phyloP scores from a whole-genome alignment of 2,113 vertebrate species.

The Salvelinus namaycush region DNA sequence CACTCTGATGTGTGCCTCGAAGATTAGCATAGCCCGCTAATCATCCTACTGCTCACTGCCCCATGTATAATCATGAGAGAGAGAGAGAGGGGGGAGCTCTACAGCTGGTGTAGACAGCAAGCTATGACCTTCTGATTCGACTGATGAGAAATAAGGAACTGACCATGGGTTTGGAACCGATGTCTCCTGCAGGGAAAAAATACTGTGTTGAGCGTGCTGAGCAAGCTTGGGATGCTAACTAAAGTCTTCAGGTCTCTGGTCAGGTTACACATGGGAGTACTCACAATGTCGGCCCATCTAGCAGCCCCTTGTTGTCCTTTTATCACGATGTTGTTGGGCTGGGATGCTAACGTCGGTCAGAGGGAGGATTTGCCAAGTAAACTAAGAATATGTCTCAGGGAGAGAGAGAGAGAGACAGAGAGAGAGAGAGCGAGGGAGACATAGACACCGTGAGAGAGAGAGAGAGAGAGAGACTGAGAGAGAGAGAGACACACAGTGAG shows the following conservation, averaged over 20 bases:
- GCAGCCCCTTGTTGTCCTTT: background rate
- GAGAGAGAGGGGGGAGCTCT: no score
- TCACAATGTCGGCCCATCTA: background rate
- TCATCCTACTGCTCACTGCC: slow-evolving; percentile 62
- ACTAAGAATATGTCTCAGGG: slow-evolving; percentile 22
- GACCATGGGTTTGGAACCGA: no score
- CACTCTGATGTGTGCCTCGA: slow-evolving; percentile 48
- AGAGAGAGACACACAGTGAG: slow-evolving; percentile 12
- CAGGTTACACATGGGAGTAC: no score
- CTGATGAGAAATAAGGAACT: no score
- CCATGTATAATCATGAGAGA: slow-evolving; percentile 67
- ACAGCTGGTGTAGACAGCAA: no score
- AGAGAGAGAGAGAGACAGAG: background rate
- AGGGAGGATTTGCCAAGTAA: slow-evolving; percentile 21
- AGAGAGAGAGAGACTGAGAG: slow-evolving; percentile 11
- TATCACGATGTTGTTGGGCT: slow-evolving; percentile 3
- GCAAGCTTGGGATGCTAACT: no score
- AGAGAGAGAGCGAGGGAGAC: slow-evolving; percentile 7
- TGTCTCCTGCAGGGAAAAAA: no score
- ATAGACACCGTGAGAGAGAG: background rate
- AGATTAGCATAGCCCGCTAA: slow-evolving; percentile 59
- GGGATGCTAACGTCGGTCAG: slow-evolving; percentile 12
- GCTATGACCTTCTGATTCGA: no score
- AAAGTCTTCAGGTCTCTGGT: no score
- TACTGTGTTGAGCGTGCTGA: no score